Conservation (phyloP, 2,797 vertebrate species). For the Oreochromis grahami region DNA sequence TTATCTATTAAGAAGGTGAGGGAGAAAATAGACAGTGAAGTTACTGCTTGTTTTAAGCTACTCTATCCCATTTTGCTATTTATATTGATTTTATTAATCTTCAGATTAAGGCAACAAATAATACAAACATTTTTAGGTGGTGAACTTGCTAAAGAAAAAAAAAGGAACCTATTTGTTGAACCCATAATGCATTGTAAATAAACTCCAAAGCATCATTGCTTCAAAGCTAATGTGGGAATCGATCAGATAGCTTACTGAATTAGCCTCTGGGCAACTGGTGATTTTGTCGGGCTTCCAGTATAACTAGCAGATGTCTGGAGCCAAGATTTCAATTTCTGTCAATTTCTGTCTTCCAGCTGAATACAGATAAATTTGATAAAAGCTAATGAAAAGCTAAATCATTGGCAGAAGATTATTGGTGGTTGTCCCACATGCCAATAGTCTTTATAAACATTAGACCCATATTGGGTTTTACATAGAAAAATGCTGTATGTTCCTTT, state of each 20-base stretch:
- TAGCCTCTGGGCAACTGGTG: neutral
- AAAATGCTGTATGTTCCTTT: neutral
- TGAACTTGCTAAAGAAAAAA: neutral
- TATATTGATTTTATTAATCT: neutral
- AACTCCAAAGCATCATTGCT: neutral
- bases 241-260: neutral
- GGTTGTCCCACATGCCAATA: neutral
- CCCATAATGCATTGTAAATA: neutral
- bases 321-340: neutral
- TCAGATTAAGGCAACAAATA: neutral
- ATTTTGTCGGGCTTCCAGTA: neutral
- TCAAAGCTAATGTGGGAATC: neutral
- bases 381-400: neutral
- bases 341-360: neutral
- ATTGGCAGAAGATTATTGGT: neutral
- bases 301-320: neutral
- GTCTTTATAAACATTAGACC: neutral
- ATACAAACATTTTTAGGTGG: neutral
- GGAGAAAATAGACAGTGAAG: neutral
- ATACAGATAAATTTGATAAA: neutral
- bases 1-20: rapidly evolving
- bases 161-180: neutral
- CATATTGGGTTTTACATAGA: neutral
- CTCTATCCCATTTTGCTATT: neutral
- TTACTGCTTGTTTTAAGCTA: neutral